Percentiles rank a stretch among this genome's conserved stretches.
phyloP scores from a whole-genome alignment of 2,888 invertebrate genomes.

The Heteromurus nitidus region DNA sequence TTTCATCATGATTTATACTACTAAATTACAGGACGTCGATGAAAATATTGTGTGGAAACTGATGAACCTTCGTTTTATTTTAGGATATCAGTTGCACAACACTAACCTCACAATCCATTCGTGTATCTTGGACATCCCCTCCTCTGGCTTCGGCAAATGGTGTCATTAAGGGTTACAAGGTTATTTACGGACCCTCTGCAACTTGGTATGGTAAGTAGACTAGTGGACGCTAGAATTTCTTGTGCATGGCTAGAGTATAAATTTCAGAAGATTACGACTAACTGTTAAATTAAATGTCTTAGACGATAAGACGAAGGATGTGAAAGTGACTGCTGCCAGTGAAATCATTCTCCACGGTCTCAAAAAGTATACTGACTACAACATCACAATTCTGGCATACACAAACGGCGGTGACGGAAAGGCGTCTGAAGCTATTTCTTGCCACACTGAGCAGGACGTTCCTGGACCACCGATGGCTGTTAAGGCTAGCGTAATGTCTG shows the following conservation, averaged over 20 bases:
- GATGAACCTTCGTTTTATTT: too few relatives aligned
- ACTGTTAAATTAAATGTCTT: slow-evolving; percentile 59
- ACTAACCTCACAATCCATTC: slow-evolving; percentile 93
- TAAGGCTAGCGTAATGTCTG: slow-evolving; percentile 94
- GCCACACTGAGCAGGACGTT: slow-evolving; percentile 96
- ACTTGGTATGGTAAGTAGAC: slow-evolving; percentile 90
- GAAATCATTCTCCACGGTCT: slow-evolving; percentile 95
- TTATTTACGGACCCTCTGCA: slow-evolving; percentile 92
- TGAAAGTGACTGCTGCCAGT: slow-evolving; percentile 92
- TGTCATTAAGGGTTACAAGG: slow-evolving; percentile 96
- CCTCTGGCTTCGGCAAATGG: slow-evolving; percentile 94
- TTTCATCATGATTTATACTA: background rate
- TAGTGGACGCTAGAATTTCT: background rate
- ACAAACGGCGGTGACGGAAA: slow-evolving; percentile 97
- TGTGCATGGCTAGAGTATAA: background rate
- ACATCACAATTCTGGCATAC: slow-evolving; percentile 95
- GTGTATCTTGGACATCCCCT: slow-evolving; percentile 96
- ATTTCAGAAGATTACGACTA: too few relatives aligned
- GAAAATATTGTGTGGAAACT: background rate
- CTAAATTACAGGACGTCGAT: background rate
- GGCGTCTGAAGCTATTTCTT: slow-evolving; percentile 89
- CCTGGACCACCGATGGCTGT: slow-evolving; percentile 95
- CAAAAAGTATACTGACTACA: slow-evolving; percentile 96
- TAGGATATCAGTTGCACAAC: slow-evolving; percentile 94
- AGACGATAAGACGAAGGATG: slow-evolving; percentile 93